These are phyloP conservation scores for Xiphophorus couchianus DNA, from an alignment of 2,113 vertebrate genomes.

Conservation along the genomic window DNA sequence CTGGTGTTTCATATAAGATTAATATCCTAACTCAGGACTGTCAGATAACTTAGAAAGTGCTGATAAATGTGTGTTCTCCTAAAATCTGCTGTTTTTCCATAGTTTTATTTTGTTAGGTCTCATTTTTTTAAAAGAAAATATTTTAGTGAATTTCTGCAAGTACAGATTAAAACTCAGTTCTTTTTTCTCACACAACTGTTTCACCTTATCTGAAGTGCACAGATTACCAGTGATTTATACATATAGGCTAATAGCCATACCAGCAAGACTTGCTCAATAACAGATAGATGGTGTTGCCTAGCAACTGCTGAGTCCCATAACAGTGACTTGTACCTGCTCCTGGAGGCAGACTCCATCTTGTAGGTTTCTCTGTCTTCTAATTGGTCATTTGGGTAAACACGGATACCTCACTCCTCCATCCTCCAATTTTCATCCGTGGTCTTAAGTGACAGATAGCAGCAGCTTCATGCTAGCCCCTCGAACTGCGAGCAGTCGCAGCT, in stretches of 20 bases:
- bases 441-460: slow-evolving; percentile 71
- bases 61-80: slow-evolving; percentile 54
- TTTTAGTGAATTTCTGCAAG: not conserved
- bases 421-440: slow-evolving; percentile 62
- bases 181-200: slow-evolving; percentile 6
- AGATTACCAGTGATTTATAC: slow-evolving; percentile 71
- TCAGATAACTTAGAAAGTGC: slow-evolving; percentile 34
- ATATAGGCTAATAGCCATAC: slow-evolving; percentile 65
- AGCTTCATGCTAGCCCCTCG: slow-evolving; percentile 63
- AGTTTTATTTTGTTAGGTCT: slow-evolving; percentile 31
- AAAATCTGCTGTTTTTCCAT: slow-evolving; percentile 35
- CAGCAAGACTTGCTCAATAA: slow-evolving; percentile 78
- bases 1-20: slow-evolving; percentile 56
- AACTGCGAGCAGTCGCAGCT: slow-evolving; percentile 52
- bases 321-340: slow-evolving; percentile 73
- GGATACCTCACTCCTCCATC: slow-evolving; percentile 62
- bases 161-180: slow-evolving; percentile 37
- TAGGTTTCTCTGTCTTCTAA: slow-evolving; percentile 74
- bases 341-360: slow-evolving; percentile 77
- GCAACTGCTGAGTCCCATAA: slow-evolving; percentile 79
- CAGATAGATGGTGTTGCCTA: slow-evolving; percentile 80
- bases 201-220: slow-evolving; percentile 50
- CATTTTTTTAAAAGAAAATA: not conserved
- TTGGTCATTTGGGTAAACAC: slow-evolving; percentile 80
- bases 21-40: slow-evolving; percentile 46